Conservation (phyloP, 1,140 invertebrate species). For the Papilio helenus region DNA sequence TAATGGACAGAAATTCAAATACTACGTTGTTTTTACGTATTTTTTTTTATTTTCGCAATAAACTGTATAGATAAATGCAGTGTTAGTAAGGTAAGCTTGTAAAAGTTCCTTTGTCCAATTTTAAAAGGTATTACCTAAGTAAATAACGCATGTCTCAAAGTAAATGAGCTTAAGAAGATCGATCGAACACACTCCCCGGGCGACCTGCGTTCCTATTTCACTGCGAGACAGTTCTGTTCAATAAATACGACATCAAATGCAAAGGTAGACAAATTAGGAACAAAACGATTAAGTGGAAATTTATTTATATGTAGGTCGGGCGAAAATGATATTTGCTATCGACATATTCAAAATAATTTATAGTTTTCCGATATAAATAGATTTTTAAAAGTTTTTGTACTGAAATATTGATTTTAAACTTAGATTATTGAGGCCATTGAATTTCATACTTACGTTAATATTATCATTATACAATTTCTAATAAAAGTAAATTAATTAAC, state of each 20-base stretch:
- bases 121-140: background rate
- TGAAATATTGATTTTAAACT: background rate
- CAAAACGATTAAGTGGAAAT: background rate
- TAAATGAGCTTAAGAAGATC: conserved; percentile 8
- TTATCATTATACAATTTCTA: background rate
- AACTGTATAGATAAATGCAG: no score
- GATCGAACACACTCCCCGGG: background rate
- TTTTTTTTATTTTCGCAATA: no score
- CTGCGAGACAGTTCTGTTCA: background rate
- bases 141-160: background rate
- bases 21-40: no score
- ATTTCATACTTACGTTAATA: background rate
- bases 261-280: background rate
- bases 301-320: background rate
- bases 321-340: background rate
- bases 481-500: background rate
- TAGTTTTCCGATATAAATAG: no score
- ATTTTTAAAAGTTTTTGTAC: no score
- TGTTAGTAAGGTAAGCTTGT: no score
- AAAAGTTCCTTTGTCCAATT: background rate
- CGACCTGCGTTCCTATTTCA: background rate
- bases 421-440: background rate
- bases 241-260: background rate
- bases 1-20: no score
- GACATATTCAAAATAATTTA: no score